phyloP scores from a whole-genome alignment of 2,113 vertebrate genomes.

The Cranoglanis bouderius region DNA sequence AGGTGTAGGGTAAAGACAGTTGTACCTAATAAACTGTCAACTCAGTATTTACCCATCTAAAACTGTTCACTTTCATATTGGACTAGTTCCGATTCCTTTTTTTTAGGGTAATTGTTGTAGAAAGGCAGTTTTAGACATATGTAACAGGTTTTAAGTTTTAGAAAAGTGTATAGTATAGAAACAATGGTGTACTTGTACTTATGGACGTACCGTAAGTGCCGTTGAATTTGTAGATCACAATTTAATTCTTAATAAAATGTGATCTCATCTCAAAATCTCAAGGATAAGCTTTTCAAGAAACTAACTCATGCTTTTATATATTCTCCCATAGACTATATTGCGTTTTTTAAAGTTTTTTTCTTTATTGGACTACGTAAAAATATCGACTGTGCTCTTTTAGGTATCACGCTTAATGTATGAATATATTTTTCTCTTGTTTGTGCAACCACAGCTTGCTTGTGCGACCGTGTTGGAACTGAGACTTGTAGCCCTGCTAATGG shows the following conservation, averaged over 20 bases:
- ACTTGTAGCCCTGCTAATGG: slow-evolving; percentile 86
- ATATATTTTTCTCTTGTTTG: slow-evolving; percentile 9
- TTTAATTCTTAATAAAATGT: neutral
- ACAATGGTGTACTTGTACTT: neutral
- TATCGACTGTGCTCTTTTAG: neutral
- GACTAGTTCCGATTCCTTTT: neutral
- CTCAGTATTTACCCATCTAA: neutral
- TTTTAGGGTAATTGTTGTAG: neutral
- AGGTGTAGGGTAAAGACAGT: neutral
- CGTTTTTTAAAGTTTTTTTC: no score
- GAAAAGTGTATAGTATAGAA: neutral
- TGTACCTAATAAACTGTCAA: neutral
- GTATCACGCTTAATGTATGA: neutral
- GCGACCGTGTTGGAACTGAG: slow-evolving; percentile 85
- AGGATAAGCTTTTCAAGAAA: neutral
- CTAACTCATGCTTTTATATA: neutral
- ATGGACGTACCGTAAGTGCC: neutral
- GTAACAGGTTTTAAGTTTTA: neutral
- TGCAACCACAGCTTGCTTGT: slow-evolving; percentile 80
- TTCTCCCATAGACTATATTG: neutral
- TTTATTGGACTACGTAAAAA: neutral
- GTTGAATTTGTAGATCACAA: neutral
- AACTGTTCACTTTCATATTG: neutral
- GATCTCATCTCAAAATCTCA: neutral
- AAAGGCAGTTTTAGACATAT: neutral